Evolutionary conservation across 2,888 invertebrate species (phyloP).

Genomic region (Hydroisotoma schaefferi): DNA sequence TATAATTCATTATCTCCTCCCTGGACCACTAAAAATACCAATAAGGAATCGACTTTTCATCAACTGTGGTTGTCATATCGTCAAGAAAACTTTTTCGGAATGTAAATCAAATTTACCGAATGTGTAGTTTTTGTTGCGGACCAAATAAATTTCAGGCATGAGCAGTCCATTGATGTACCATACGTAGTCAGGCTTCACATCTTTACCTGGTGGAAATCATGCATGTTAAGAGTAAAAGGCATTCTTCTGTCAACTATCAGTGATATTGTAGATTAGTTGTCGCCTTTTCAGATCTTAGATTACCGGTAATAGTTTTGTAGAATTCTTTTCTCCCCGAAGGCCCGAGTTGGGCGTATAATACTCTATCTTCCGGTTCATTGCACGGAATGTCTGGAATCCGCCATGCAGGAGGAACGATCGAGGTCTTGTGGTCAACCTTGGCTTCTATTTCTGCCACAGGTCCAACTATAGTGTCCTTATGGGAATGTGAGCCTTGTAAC

Average conservation of each 20-base stretch:
- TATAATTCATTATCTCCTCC: constrained; percentile 78
- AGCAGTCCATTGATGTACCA: constrained; percentile 90
- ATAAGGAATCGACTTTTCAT: constrained; percentile 54
- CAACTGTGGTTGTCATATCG: neutral
- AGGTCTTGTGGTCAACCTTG: constrained; percentile 1
- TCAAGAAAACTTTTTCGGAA: neutral
- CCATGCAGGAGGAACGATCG: constrained; percentile 60
- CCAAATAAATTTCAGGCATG: constrained; percentile 83
- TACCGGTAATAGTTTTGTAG: constrained; percentile 69
- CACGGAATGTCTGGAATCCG: constrained; percentile 85
- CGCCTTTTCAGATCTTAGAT: too few relatives aligned
- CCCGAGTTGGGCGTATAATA: constrained; percentile 82
- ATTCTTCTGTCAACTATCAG: neutral
- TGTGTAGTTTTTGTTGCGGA: constrained; percentile 51
- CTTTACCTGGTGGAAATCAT: constrained; percentile 1
- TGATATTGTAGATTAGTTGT: neutral
- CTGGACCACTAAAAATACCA: constrained; percentile 61
- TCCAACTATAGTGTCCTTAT: constrained; percentile 2
- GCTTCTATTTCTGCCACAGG: neutral
- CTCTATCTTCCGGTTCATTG: constrained; percentile 83
- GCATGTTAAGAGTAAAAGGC: constrained; percentile 7
- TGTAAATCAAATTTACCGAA: constrained; percentile 28
- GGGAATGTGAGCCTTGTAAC: neutral
- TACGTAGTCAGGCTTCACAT: constrained; percentile 53
- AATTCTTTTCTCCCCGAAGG: constrained; percentile 87